Evolutionary conservation across 2,797 vertebrate species (phyloP).

Genomic region (Morelia viridis): DNA sequence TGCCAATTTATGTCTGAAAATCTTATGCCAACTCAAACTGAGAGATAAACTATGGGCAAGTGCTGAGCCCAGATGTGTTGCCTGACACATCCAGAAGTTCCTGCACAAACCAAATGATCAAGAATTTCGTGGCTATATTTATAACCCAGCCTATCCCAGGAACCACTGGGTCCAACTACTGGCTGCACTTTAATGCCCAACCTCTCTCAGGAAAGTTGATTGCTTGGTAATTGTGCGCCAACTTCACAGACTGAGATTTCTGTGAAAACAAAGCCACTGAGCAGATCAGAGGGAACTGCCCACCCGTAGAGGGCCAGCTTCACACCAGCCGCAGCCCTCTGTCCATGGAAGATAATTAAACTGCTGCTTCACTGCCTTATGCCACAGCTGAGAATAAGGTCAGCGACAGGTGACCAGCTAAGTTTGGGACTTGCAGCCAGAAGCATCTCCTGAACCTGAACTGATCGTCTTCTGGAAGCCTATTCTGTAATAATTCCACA

Average conservation of each 20-base stretch:
- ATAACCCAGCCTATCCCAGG: neutral
- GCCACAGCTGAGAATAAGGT: neutral
- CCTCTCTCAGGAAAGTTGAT: neutral
- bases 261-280: neutral
- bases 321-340: too few relatives aligned
- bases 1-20: too few relatives aligned
- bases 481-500: accelerated
- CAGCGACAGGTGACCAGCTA: neutral
- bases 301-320: neutral
- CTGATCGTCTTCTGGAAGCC: too few relatives aligned
- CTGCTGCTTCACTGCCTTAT: neutral
- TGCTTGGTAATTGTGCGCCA: neutral
- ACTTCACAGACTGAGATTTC: neutral
- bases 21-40: too few relatives aligned
- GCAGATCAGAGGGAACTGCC: neutral
- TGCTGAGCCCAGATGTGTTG: too few relatives aligned
- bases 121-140: neutral
- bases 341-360: neutral
- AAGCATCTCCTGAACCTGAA: neutral
- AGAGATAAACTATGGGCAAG: too few relatives aligned
- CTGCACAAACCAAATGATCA: neutral
- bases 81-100: too few relatives aligned
- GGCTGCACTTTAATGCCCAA: neutral
- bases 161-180: neutral
- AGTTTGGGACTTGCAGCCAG: neutral